Evolutionary conservation across 2,113 vertebrate genomes (phyloP).

Genomic region (Oryzias curvinotus): DNA sequence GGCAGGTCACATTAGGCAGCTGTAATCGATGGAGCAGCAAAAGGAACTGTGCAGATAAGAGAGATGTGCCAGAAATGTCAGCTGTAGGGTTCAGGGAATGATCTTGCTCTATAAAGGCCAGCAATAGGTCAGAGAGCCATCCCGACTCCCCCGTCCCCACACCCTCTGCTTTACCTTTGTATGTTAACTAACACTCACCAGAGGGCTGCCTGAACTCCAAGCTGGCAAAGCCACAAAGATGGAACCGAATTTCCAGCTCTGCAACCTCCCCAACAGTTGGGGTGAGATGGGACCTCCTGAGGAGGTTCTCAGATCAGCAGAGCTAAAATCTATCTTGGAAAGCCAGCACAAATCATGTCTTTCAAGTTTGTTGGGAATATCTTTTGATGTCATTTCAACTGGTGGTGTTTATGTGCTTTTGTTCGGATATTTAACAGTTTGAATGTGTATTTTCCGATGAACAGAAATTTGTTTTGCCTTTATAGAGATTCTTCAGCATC

Average conservation of each 20-base stretch:
- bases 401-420: conserved; percentile 59
- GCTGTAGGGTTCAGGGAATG: conserved; percentile 73
- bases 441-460: conserved; percentile 38
- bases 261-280: conserved; percentile 37
- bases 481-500: conserved; percentile 9
- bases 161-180: conserved; percentile 57
- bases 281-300: conserved; percentile 4
- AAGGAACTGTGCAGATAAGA: conserved; percentile 60
- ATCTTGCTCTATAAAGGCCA: conserved; percentile 73
- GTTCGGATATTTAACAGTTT: conserved; percentile 41
- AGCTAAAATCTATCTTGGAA: conserved; percentile 53
- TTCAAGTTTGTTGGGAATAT: conserved; percentile 51
- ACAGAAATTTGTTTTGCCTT: conserved; percentile 17
- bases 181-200: conserved; percentile 79
- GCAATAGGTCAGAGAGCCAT: conserved; percentile 70
- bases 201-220: conserved; percentile 54
- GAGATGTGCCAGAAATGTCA: conserved; percentile 71
- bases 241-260: conserved; percentile 54
- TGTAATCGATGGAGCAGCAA: conserved; percentile 60
- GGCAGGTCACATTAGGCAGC: conserved; percentile 69
- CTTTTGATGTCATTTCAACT: conserved; percentile 62
- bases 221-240: conserved; percentile 53
- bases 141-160: conserved; percentile 1
- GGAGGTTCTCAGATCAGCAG: conserved; percentile 32
- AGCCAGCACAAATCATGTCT: conserved; percentile 62